These are phyloP conservation scores for Capromys pilorides DNA, from an alignment of 2,797 vertebrate genomes.

Conservation along the genomic window DNA sequence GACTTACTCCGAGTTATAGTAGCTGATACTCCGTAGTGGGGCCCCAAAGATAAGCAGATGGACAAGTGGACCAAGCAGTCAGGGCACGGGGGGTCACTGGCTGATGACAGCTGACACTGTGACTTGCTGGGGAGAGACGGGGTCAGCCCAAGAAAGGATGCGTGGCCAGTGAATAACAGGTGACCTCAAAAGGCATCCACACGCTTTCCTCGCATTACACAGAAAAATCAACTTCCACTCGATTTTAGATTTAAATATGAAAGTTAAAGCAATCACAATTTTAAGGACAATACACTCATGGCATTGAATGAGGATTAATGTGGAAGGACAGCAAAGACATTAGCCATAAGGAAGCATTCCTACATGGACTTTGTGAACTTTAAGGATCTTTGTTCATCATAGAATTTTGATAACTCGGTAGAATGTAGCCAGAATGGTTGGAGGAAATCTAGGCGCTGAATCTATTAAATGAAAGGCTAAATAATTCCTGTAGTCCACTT, in stretches of 20 bases:
- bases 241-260: not conserved
- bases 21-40: not conserved
- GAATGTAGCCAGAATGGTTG: not conserved
- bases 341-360: not conserved
- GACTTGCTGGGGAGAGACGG: fast-evolving
- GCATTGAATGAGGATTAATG: not conserved
- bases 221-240: not conserved
- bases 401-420: not conserved
- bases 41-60: not conserved
- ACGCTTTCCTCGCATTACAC: not conserved
- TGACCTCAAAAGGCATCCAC: not conserved
- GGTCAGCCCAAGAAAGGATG: no score
- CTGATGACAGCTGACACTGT: fast-evolving
- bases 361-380: slow-evolving; percentile 11
- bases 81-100: not conserved
- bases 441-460: not conserved
- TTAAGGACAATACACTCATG: not conserved
- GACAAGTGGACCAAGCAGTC: not conserved
- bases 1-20: not conserved
- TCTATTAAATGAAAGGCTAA: not conserved
- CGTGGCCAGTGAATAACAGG: not conserved
- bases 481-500: not conserved
- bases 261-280: not conserved
- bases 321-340: not conserved
- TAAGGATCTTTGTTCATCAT: not conserved